Conservation (phyloP, 2,113 vertebrate genomes). For the Hemiprocne comata region DNA sequence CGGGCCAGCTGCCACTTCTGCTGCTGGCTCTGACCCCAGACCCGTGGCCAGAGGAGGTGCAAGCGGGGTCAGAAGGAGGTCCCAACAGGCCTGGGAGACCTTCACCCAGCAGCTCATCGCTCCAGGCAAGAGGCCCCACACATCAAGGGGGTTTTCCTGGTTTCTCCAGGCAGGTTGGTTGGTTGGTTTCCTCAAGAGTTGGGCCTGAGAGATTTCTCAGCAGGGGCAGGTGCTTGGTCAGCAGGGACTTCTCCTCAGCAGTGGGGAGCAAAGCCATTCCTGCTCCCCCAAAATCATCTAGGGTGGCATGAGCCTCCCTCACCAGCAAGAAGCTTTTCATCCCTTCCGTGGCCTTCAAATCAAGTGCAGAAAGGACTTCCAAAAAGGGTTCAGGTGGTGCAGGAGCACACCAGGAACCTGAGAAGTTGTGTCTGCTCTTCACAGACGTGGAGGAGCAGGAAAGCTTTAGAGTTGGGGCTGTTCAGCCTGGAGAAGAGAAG, state of each 20-base stretch:
- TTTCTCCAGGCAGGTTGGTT: not conserved
- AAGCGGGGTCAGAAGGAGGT: constrained; percentile 10
- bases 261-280: not conserved
- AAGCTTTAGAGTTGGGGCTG: not conserved
- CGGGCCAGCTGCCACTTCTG: not conserved
- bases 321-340: not conserved
- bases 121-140: not conserved
- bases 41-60: not conserved
- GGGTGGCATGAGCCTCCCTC: not conserved
- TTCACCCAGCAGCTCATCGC: fast-evolving
- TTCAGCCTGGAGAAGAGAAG: too few species aligned
- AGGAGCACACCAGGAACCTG: not conserved
- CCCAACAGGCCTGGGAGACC: not conserved
- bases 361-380: constrained; percentile 26
- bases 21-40: not conserved
- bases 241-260: not conserved
- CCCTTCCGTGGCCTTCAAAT: not conserved
- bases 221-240: not conserved
- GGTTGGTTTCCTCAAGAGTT: not conserved
- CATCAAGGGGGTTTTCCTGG: not conserved
- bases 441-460: constrained; percentile 5
- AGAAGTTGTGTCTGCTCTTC: constrained; percentile 8
- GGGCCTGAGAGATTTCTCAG: not conserved
- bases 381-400: constrained; percentile 11
- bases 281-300: not conserved